phyloP scores from a whole-genome alignment of 2,113 vertebrate species.

The Polypterus senegalus region DNA sequence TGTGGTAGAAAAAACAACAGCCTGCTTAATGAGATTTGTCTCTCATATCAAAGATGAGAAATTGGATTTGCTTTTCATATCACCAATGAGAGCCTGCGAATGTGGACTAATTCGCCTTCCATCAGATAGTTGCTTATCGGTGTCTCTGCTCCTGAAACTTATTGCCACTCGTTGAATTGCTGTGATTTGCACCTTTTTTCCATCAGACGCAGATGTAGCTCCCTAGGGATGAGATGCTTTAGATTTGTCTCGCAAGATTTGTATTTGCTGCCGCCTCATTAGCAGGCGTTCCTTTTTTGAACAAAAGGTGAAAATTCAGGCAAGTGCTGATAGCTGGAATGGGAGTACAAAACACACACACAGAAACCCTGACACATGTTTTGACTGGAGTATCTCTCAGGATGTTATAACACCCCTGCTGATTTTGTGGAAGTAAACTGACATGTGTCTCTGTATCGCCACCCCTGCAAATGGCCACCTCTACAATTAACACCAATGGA shows the following conservation, averaged over 20 bases:
- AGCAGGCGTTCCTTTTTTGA: background rate
- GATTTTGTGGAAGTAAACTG: too few species aligned
- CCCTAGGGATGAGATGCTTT: background rate
- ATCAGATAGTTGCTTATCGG: slow-evolving; percentile 18
- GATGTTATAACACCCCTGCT: too few species aligned
- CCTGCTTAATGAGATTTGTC: background rate
- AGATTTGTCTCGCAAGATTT: background rate
- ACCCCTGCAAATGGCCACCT: too few species aligned
- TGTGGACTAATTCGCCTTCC: slow-evolving; percentile 22
- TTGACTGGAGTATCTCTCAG: too few species aligned
- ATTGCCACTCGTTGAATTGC: background rate
- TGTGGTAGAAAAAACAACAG: too few species aligned
- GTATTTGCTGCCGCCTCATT: background rate
- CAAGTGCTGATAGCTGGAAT: background rate
- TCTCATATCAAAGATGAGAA: background rate
- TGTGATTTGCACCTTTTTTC: slow-evolving; percentile 3
- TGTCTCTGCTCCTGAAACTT: background rate
- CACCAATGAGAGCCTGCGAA: slow-evolving; percentile 9
- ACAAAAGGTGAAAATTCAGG: background rate
- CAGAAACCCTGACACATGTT: too few species aligned
- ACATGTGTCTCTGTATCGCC: too few species aligned
- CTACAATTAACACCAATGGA: too few species aligned
- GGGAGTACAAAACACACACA: too few species aligned
- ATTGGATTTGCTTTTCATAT: slow-evolving; percentile 11
- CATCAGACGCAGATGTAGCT: background rate